Percentiles rank a stretch among this genome's conserved stretches.
These are phyloP conservation scores for Carposina sasakii DNA, from an alignment of 1,140 invertebrate genomes.

Conservation along the genomic window DNA sequence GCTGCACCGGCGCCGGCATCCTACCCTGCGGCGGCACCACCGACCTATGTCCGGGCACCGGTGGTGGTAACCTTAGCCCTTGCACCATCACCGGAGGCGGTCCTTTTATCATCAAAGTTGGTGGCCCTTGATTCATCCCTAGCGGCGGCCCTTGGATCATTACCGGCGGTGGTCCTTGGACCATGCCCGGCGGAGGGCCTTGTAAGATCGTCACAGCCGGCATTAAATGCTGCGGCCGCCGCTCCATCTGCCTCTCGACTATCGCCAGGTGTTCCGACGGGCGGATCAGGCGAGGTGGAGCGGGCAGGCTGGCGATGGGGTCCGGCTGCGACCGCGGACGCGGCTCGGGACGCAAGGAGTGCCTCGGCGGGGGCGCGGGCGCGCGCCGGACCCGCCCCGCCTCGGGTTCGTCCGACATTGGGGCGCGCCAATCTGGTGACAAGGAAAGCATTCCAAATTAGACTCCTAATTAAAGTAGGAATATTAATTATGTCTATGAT, in stretches of 20 bases:
- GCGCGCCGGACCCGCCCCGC: constrained; percentile 46
- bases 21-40: constrained; percentile 41
- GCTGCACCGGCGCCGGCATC: constrained; percentile 36
- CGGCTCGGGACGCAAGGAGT: constrained; percentile 32
- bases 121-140: constrained; percentile 13
- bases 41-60: constrained; percentile 27
- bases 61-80: too few species aligned
- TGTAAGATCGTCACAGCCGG: constrained; percentile 45
- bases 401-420: constrained; percentile 61
- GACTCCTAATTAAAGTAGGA: too few species aligned
- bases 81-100: constrained; percentile 29
- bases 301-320: constrained; percentile 12
- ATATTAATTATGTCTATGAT: too few species aligned
- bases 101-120: too few species aligned
- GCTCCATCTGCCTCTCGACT: constrained; percentile 36
- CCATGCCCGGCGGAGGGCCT: constrained; percentile 27
- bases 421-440: constrained; percentile 61
- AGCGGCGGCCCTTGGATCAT: constrained; percentile 37
- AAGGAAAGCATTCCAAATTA: too few species aligned
- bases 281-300: constrained; percentile 53
- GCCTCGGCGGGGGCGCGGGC: constrained; percentile 48
- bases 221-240: constrained; percentile 39
- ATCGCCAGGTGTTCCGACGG: constrained; percentile 59
- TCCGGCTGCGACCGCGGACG: constrained; percentile 21
- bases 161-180: too few species aligned